Conservation (phyloP, 1,140 invertebrate genomes). For the Dendroctonus valens region DNA sequence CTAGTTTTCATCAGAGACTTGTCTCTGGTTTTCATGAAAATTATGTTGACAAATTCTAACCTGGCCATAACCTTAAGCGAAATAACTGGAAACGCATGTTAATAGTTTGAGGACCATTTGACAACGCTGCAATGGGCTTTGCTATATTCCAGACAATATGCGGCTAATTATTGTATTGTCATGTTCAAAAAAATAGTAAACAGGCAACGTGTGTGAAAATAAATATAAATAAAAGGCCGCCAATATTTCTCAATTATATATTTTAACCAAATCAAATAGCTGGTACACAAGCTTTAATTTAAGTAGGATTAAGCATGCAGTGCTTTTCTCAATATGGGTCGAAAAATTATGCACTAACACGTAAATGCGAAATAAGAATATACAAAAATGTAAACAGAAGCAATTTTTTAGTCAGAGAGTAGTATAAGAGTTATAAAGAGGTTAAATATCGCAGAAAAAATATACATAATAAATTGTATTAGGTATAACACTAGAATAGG, state of each 20-base stretch:
- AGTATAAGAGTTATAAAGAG: constrained; percentile 2
- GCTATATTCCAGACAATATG: too few species aligned
- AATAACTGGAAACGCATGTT: too few species aligned
- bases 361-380: constrained; percentile 25
- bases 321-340: background rate
- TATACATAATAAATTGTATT: constrained; percentile 18
- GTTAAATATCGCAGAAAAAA: constrained; percentile 26
- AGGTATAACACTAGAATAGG: constrained; percentile 29
- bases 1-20: too few species aligned
- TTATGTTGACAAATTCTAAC: too few species aligned
- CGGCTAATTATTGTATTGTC: too few species aligned
- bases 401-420: constrained; percentile 22
- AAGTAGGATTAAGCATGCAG: background rate
- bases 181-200: too few species aligned
- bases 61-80: too few species aligned
- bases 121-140: too few species aligned
- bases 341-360: constrained; percentile 22
- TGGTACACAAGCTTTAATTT: constrained; percentile 32
- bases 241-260: constrained; percentile 17
- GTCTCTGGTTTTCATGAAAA: too few species aligned
- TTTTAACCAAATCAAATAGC: constrained; percentile 32
- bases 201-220: background rate
- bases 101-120: too few species aligned
- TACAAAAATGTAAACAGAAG: constrained; percentile 27
- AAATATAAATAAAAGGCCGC: constrained; percentile 1